Evolutionary conservation across 2,888 invertebrate species (phyloP).

Genomic region (Tethea ocularis): DNA sequence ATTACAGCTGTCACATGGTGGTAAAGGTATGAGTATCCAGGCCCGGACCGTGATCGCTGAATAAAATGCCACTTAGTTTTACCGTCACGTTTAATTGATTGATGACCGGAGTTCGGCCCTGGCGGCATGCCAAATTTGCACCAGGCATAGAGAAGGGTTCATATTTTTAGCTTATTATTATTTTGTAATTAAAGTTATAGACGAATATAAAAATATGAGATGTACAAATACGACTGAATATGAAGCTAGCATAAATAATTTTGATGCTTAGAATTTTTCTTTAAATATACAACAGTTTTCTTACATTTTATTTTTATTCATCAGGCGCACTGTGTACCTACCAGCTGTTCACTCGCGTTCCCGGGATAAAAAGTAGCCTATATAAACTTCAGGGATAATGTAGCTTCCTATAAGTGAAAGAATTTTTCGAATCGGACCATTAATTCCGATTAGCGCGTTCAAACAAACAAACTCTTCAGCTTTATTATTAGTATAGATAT

Average conservation of each 20-base stretch:
- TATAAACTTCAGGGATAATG: too few relatives aligned
- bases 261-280: background rate
- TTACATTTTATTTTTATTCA: background rate
- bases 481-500: too few relatives aligned
- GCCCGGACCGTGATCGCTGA: conserved; percentile 16
- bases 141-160: background rate
- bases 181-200: background rate
- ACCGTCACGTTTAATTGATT: conserved; percentile 28
- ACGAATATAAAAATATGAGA: too few relatives aligned
- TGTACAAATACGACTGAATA: too few relatives aligned
- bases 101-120: background rate
- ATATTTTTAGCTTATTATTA: background rate
- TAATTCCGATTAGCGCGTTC: too few relatives aligned
- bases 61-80: conserved; percentile 23
- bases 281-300: too few relatives aligned
- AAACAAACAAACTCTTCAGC: too few relatives aligned
- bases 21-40: background rate
- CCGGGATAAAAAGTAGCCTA: too few relatives aligned
- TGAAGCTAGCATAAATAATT: background rate
- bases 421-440: too few relatives aligned
- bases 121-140: background rate
- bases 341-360: too few relatives aligned
- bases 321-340: background rate
- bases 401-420: too few relatives aligned
- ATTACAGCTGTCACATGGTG: background rate